Base-by-base conservation (phyloP, 2,797 vertebrate genomes). In the Urophycis tenuis region DNA sequence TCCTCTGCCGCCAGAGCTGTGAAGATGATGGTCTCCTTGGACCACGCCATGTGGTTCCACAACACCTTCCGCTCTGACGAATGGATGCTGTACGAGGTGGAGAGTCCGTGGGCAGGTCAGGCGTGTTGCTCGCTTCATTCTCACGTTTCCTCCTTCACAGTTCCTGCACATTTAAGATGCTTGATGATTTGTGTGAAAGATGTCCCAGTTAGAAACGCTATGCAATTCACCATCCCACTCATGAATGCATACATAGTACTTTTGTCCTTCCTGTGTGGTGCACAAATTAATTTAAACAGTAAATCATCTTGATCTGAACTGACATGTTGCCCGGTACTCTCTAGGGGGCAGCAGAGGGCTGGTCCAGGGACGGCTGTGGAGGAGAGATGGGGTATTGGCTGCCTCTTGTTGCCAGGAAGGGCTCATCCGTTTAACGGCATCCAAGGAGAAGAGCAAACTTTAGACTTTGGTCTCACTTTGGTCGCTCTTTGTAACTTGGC, bases 31-130 rank as follows among this genome's bases (percentile, higher is more conserved):
- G 96, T 87, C 80, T 99, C 97, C 0, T 89, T 99, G 1, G 96
- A 99, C 86, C 97, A 99, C 35, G 94, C 96, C 85, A 96, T 99
- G 96, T 99, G 97, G 96, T 99, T 99, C 89, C 97, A 98, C 0
- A 91, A 86, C 0, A 94, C 94, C 0, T 99, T 99, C 92, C 92
- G 96, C 79, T 93, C 95, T 0, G 97, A 99, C 36, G 94, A 98
- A 83, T 99, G 97, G 97, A 99, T 99, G 96, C 84, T 99, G 6
- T 98, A 98, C 0, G 96, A 99, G 85, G 97, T 95, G 0, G 96
- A 97, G 86, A 99, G 97, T 83, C 95, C 97, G 5, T 99, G 96
- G 97, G 93, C 96, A 75, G 96, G 97, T 97, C 75, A 81, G 85
- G 85, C 81, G 0, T 70, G n/a, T 45, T 2, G 5, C 14, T 35